Percentiles rank a stretch among this genome's conserved stretches.
Conservation (phyloP, 2,113 vertebrate species). For the Canis aureus region DNA sequence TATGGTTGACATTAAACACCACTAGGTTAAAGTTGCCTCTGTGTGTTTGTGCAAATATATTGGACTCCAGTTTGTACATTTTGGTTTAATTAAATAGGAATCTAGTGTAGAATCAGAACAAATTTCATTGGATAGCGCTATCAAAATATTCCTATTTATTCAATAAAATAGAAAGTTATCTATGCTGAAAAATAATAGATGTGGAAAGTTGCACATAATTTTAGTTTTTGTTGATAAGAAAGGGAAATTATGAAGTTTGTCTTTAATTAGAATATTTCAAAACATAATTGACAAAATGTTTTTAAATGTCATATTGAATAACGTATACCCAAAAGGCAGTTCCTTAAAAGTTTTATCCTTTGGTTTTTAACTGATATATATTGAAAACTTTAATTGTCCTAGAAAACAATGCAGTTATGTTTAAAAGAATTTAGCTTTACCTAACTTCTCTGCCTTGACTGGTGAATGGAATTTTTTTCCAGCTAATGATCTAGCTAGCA, state of each 20-base stretch:
- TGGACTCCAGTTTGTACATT: background rate
- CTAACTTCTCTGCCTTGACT: background rate
- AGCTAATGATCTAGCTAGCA: background rate
- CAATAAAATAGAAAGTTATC: background rate
- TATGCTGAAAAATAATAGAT: background rate
- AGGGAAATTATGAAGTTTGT: background rate
- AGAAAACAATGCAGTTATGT: background rate
- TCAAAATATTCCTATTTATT: background rate
- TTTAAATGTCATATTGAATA: background rate
- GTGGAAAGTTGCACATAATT: background rate
- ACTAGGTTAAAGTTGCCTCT: background rate
- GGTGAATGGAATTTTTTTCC: background rate
- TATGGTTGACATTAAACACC: background rate
- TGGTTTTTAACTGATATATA: background rate
- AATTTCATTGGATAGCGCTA: background rate
- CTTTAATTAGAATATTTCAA: background rate
- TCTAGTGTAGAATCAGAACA: background rate
- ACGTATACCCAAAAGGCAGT: background rate
- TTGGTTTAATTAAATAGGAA: background rate
- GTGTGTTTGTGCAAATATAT: background rate
- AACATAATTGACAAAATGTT: background rate
- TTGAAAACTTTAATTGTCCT: background rate
- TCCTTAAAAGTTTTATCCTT: background rate
- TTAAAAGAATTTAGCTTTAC: background rate
- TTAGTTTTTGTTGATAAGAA: background rate